A percentile compares a stretch with the other conserved stretches of the same genome.
phyloP scores from a whole-genome alignment of 2,797 vertebrate species.

The Leptatherina wallacei region DNA sequence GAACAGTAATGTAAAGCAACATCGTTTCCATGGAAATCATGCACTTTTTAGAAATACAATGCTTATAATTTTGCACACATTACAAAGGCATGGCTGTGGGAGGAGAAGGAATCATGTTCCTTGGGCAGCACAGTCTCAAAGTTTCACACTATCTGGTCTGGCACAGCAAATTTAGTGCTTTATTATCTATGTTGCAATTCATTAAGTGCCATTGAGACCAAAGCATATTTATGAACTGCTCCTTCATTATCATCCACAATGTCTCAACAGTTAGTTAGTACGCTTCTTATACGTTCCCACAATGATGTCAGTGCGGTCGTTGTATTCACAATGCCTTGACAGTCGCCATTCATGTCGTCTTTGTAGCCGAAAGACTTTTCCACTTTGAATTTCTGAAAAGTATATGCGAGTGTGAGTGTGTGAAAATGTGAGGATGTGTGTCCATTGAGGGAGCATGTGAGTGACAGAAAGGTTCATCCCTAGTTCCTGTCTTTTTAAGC shows the following conservation, averaged over 20 bases:
- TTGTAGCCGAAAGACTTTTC: slow-evolving; percentile 53
- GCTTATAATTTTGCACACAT: background rate
- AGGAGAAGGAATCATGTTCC: slow-evolving; percentile 19
- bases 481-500: slow-evolving; percentile 71
- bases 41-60: background rate
- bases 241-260: slow-evolving; percentile 53
- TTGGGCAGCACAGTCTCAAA: slow-evolving; percentile 13
- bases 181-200: slow-evolving; percentile 63
- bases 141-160: slow-evolving; percentile 20
- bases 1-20: background rate
- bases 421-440: slow-evolving; percentile 75
- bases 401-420: slow-evolving; percentile 53
- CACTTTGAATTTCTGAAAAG: slow-evolving; percentile 67
- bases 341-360: slow-evolving; percentile 66
- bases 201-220: slow-evolving; percentile 52
- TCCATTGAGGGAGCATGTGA: slow-evolving; percentile 75
- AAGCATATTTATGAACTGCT: slow-evolving; percentile 49
- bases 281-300: slow-evolving; percentile 63
- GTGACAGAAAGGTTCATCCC: slow-evolving; percentile 82
- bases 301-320: slow-evolving; percentile 58
- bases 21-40: background rate
- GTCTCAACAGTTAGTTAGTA: slow-evolving; percentile 37
- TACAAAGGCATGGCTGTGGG: no score
- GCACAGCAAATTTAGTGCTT: slow-evolving; percentile 39
- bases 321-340: slow-evolving; percentile 68